Percentiles rank a stretch among this genome's conserved stretches.
Evolutionary conservation across 2,113 vertebrate genomes (phyloP).

Genomic region (Dasyornis broadbenti): DNA sequence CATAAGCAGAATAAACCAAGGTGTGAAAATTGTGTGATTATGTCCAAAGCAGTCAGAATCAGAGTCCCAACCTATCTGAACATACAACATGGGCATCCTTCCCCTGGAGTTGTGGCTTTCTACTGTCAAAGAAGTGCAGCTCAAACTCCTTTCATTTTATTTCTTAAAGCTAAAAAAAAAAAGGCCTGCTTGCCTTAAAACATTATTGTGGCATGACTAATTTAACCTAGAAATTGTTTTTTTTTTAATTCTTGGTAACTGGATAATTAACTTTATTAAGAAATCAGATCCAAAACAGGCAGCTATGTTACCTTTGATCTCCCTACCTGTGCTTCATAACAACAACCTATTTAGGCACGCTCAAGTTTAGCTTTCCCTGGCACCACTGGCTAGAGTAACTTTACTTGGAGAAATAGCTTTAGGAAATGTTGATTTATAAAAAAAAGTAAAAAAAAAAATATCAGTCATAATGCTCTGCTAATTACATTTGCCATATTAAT

Average conservation of each 20-base stretch:
- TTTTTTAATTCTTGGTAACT: neutral
- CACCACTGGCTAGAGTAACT: neutral
- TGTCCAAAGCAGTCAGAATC: neutral
- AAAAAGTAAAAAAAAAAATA: neutral
- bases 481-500: slow-evolving; percentile 44
- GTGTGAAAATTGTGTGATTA: neutral
- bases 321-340: neutral
- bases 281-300: neutral
- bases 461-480: slow-evolving; percentile 8
- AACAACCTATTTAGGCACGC: neutral
- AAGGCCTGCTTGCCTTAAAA: neutral
- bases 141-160: neutral
- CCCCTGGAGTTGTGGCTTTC: neutral
- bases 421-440: slow-evolving; percentile 35
- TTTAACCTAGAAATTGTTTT: neutral
- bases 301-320: neutral
- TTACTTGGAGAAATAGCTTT: neutral
- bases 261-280: neutral
- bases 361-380: neutral
- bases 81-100: neutral
- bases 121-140: neutral
- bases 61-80: neutral
- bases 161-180: neutral
- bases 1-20: neutral
- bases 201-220: neutral